Percentiles rank a stretch among this genome's conserved stretches.
These are phyloP conservation scores for Thecophora atra DNA, from an alignment of 2,888 invertebrate species.

Conservation along the genomic window DNA sequence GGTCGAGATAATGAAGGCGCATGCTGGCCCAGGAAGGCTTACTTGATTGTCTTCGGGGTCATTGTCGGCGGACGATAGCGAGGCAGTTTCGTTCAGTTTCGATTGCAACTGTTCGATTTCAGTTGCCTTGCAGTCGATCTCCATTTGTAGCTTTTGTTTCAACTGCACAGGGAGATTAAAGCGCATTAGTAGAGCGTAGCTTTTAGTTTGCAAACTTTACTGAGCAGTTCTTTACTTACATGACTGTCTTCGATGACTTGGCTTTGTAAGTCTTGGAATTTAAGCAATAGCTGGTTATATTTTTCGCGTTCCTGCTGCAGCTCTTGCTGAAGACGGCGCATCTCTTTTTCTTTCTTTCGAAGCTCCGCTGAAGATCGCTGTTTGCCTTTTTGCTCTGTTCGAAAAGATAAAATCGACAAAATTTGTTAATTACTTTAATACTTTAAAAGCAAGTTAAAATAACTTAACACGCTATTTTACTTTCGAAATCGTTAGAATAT, in stretches of 20 bases:
- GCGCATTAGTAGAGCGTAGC: background rate
- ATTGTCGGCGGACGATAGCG: constrained; percentile 89
- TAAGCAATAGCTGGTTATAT: constrained; percentile 85
- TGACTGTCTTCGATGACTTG: constrained; percentile 84
- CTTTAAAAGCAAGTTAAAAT: no score
- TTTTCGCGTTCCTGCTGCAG: constrained; percentile 93
- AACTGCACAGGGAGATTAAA: constrained; percentile 47
- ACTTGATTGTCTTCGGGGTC: constrained; percentile 77
- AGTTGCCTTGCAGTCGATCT: constrained; percentile 94
- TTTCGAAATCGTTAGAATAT: background rate
- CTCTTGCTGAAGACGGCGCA: constrained; percentile 93
- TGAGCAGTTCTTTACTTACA: constrained; percentile 58
- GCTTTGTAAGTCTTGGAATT: constrained; percentile 87
- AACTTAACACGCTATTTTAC: no score
- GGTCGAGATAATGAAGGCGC: constrained; percentile 18
- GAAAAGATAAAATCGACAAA: constrained; percentile 6
- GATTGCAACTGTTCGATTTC: constrained; percentile 93
- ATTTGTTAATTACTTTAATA: background rate
- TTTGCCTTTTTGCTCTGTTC: constrained; percentile 78
- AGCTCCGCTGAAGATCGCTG: constrained; percentile 80
- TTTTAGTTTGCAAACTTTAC: background rate
- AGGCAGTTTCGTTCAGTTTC: constrained; percentile 89
- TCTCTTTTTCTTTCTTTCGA: constrained; percentile 92
- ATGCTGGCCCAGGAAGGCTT: constrained; percentile 38
- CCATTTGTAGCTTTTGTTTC: constrained; percentile 88